phyloP scores from a whole-genome alignment of 2,888 invertebrate species.

The Alloplasta piceator region DNA sequence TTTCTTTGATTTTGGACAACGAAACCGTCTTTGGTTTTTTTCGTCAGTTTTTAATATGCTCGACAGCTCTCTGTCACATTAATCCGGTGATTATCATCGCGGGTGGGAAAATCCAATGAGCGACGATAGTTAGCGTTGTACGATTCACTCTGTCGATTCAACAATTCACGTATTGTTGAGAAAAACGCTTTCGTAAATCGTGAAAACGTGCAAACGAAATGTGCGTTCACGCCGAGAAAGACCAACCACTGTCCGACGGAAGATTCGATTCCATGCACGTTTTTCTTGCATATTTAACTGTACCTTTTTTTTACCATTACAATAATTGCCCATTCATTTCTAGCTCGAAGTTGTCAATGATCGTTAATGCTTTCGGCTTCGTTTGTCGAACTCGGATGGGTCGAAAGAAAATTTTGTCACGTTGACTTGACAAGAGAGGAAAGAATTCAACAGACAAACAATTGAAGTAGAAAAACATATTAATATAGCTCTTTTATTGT shows the following conservation, averaged over 20 bases:
- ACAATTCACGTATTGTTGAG: constrained; percentile 20
- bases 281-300: not conserved
- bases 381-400: not conserved
- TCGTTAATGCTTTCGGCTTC: constrained; percentile 15
- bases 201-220: constrained; percentile 41
- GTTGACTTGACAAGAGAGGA: too few relatives aligned
- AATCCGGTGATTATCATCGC: constrained; percentile 37
- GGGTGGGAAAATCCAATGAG: constrained; percentile 45
- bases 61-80: constrained; percentile 34
- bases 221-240: constrained; percentile 5
- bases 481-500: too few relatives aligned
- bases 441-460: too few relatives aligned
- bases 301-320: constrained; percentile 1
- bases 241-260: constrained; percentile 56
- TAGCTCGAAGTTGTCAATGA: constrained; percentile 11
- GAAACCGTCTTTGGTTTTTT: constrained; percentile 30
- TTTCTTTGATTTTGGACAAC: constrained; percentile 14
- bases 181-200: constrained; percentile 12
- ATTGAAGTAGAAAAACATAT: too few relatives aligned
- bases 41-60: constrained; percentile 47
- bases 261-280: constrained; percentile 59
- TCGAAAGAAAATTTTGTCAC: not conserved
- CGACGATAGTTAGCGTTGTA: constrained; percentile 35
- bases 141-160: constrained; percentile 26
- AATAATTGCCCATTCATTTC: constrained; percentile 24